These are phyloP conservation scores for Decapterus maruadsi DNA, from an alignment of 2,797 vertebrate species.

Conservation along the genomic window DNA sequence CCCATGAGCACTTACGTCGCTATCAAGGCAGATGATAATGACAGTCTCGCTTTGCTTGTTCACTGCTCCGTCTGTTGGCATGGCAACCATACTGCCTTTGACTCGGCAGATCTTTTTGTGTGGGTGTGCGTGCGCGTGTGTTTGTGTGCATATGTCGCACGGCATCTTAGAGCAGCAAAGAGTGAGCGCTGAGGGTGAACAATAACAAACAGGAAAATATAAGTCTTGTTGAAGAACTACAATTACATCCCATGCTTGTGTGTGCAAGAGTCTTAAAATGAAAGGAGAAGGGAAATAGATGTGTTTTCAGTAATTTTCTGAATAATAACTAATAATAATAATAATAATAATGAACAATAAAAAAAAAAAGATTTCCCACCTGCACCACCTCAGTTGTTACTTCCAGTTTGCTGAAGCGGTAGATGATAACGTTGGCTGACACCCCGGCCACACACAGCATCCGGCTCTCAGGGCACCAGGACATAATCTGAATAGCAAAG, in stretches of 20 bases:
- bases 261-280: background rate
- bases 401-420: slow-evolving; percentile 98
- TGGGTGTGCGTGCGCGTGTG: background rate
- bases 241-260: background rate
- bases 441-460: slow-evolving; percentile 97
- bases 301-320: slow-evolving; percentile 1
- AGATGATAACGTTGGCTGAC: slow-evolving; percentile 96
- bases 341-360: background rate
- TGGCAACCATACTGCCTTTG: slow-evolving; percentile 76
- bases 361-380: slow-evolving; percentile 79
- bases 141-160: slow-evolving; percentile 8
- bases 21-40: slow-evolving; percentile 66
- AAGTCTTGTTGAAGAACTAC: background rate
- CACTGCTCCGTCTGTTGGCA: slow-evolving; percentile 76
- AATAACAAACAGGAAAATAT: slow-evolving; percentile 2
- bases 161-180: slow-evolving; percentile 18
- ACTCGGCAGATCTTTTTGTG: slow-evolving; percentile 60
- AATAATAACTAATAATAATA: background rate
- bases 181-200: background rate
- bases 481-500: slow-evolving; percentile 96
- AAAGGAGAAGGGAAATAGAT: background rate
- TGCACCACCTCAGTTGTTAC: slow-evolving; percentile 94
- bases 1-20: slow-evolving; percentile 56
- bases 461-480: slow-evolving; percentile 97
- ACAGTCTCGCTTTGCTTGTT: slow-evolving; percentile 68